phyloP scores from a whole-genome alignment of 2,113 vertebrate species.

The Sapajus apella region DNA sequence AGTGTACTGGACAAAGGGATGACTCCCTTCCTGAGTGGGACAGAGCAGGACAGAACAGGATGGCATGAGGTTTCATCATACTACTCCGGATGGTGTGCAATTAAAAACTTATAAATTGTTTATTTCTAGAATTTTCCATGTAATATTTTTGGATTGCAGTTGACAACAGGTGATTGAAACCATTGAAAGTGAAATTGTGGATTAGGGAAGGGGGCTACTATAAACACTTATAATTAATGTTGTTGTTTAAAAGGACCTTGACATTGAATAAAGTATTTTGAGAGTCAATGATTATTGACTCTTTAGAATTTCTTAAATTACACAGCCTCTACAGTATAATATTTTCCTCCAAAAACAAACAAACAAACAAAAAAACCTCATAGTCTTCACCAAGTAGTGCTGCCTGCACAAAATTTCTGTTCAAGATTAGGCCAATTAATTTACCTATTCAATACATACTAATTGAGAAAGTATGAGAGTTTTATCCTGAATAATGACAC shows the following conservation, averaged over 20 bases:
- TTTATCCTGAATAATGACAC: neutral
- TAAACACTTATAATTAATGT: neutral
- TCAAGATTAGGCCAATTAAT: neutral
- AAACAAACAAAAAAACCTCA: neutral
- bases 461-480: neutral
- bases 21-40: neutral
- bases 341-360: neutral
- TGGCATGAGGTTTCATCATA: neutral
- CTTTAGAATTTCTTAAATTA: neutral
- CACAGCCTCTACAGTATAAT: neutral
- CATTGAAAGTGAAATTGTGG: neutral
- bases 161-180: neutral
- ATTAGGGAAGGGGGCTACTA: neutral
- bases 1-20: neutral
- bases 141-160: neutral
- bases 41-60: neutral
- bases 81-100: neutral
- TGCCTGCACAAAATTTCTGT: neutral
- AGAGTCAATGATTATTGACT: neutral
- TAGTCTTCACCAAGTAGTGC: neutral
- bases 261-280: neutral
- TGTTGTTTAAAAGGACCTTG: neutral
- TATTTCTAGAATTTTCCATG: neutral
- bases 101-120: neutral
- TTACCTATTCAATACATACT: neutral